Conservation (phyloP, 2,888 invertebrate species). For the Habroteleia sp. region DNA sequence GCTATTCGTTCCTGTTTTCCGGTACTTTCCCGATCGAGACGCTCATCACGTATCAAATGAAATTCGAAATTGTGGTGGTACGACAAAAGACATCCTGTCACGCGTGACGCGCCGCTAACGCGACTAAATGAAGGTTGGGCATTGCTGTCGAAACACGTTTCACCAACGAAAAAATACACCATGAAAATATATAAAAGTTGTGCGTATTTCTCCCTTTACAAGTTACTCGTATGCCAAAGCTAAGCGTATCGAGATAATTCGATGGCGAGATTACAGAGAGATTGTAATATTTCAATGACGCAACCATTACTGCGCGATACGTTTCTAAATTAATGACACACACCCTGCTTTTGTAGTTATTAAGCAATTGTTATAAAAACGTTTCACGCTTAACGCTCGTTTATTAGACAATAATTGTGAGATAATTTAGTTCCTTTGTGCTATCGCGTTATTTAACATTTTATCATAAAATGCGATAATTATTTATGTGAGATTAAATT, state of each 20-base stretch:
- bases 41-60: slow-evolving; percentile 65
- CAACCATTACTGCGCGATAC: too few species aligned
- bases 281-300: slow-evolving; percentile 6
- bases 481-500: too few species aligned
- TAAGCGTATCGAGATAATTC: background rate
- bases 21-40: slow-evolving; percentile 57
- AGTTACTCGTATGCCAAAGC: slow-evolving; percentile 1
- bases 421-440: too few species aligned
- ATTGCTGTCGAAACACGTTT: slow-evolving; percentile 47
- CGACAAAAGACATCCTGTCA: slow-evolving; percentile 64
- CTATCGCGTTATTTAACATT: too few species aligned
- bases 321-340: too few species aligned
- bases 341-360: too few species aligned
- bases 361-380: too few species aligned
- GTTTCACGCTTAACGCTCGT: too few species aligned
- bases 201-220: too few species aligned
- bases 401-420: too few species aligned
- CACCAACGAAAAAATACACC: slow-evolving; percentile 40
- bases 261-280: background rate
- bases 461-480: too few species aligned
- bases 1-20: slow-evolving; percentile 60
- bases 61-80: slow-evolving; percentile 63
- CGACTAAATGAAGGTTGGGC: slow-evolving; percentile 54
- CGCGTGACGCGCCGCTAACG: slow-evolving; percentile 58
- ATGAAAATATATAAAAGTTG: slow-evolving; percentile 36